phyloP scores from a whole-genome alignment of 2,888 invertebrate genomes.

The Osmoderma eremita region DNA sequence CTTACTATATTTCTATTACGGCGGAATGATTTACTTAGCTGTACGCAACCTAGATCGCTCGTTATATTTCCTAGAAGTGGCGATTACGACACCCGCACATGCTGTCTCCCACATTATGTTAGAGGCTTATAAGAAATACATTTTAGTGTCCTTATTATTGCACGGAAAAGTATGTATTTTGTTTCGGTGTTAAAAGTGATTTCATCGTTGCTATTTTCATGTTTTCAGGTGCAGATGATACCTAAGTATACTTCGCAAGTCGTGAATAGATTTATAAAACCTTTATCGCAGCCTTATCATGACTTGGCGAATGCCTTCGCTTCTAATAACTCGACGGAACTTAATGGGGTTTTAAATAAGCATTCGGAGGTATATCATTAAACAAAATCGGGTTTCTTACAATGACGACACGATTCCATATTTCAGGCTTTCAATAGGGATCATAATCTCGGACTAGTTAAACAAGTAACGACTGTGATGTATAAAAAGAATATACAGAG shows the following conservation, averaged over 20 bases:
- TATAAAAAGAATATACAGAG: slow-evolving; percentile 97
- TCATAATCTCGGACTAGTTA: slow-evolving; percentile 81
- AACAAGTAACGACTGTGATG: slow-evolving; percentile 87
- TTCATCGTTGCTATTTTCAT: neutral
- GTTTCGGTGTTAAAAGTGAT: neutral
- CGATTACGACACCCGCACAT: slow-evolving; percentile 92
- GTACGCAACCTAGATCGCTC: slow-evolving; percentile 93
- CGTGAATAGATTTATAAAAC: slow-evolving; percentile 85
- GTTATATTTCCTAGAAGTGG: slow-evolving; percentile 95
- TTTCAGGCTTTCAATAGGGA: slow-evolving; percentile 79
- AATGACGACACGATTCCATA: no score
- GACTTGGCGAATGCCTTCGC: slow-evolving; percentile 87
- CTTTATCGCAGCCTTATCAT: slow-evolving; percentile 86
- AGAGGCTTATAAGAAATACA: slow-evolving; percentile 96
- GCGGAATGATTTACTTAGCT: slow-evolving; percentile 96
- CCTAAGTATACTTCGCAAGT: slow-evolving; percentile 95
- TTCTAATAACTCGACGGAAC: slow-evolving; percentile 76
- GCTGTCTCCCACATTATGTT: slow-evolving; percentile 97
- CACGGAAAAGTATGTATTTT: slow-evolving; percentile 80
- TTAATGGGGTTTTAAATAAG: slow-evolving; percentile 76
- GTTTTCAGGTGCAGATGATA: slow-evolving; percentile 68
- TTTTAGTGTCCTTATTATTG: slow-evolving; percentile 89
- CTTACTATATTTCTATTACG: slow-evolving; percentile 95
- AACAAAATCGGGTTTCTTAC: no score
- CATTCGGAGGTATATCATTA: slow-evolving; percentile 81